Evolutionary conservation across 1,140 invertebrate species (phyloP).

Genomic region (Brachystomella parvula): DNA sequence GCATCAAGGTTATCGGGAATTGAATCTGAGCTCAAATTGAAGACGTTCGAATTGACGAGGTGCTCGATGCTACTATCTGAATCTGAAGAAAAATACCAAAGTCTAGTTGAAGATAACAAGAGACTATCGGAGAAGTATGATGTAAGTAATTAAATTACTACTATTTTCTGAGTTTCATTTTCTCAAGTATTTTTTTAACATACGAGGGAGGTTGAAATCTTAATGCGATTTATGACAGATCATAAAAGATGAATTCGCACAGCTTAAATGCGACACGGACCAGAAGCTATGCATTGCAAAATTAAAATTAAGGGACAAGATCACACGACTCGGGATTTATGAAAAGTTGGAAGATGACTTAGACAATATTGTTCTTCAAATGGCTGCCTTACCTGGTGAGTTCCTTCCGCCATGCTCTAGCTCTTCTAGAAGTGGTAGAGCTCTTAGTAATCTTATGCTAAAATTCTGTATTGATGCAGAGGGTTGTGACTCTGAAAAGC

Average conservation of each 20-base stretch:
- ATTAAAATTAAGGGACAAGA: not conserved
- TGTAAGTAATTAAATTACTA: not conserved
- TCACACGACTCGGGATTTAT: not conserved
- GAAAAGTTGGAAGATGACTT: not conserved
- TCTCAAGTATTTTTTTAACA: not conserved
- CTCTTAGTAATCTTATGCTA: not conserved
- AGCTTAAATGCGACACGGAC: not conserved
- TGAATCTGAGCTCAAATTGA: slow-evolving; percentile 12
- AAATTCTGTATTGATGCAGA: slow-evolving; percentile 1
- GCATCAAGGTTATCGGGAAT: not conserved
- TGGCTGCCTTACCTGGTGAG: not conserved
- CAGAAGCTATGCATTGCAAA: not conserved
- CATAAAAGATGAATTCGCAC: not conserved
- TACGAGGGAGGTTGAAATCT: not conserved
- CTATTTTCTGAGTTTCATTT: not conserved
- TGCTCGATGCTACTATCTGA: not conserved
- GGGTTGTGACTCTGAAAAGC: not conserved
- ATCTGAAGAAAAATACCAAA: not conserved
- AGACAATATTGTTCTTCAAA: not conserved
- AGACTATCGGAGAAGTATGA: not conserved
- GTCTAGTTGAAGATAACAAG: not conserved
- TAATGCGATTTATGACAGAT: not conserved
- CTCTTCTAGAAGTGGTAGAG: not conserved
- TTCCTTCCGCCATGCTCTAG: not conserved
- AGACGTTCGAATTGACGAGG: slow-evolving; percentile 1